Conservation (phyloP, 1,140 invertebrate genomes). For the Drosophila pseudoananassae region DNA sequence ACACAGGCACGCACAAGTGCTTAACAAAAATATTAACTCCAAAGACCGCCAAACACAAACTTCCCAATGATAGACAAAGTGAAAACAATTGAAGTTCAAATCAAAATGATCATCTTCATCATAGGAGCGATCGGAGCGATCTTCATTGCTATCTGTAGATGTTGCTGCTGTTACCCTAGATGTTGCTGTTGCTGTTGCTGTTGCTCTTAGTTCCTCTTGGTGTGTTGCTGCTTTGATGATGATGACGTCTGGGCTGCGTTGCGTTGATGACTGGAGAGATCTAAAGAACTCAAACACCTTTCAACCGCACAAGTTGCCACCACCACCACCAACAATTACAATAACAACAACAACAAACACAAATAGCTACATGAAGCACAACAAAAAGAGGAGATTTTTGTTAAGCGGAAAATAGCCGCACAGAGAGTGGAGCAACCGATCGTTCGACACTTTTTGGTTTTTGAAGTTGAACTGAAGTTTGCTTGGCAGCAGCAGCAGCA, state of each 20-base stretch:
- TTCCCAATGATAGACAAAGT: constrained; percentile 69
- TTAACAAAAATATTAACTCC: constrained; percentile 57
- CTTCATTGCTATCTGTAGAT: constrained; percentile 15
- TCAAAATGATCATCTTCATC: constrained; percentile 56
- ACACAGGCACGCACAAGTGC: constrained; percentile 53
- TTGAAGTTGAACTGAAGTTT: constrained; percentile 76
- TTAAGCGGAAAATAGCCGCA: constrained; percentile 79
- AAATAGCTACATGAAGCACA: constrained; percentile 25
- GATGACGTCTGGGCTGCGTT: constrained; percentile 53
- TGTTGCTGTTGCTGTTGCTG: constrained; percentile 12
- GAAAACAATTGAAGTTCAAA: constrained; percentile 77
- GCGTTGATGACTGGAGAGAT: constrained; percentile 77
- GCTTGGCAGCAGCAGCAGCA: constrained; percentile 52
- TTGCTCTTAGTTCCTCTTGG: background rate
- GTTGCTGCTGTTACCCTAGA: constrained; percentile 41
- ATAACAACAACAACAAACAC: constrained; percentile 20
- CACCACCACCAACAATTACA: constrained; percentile 19
- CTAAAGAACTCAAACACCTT: constrained; percentile 82
- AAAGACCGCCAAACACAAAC: constrained; percentile 62
- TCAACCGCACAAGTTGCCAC: constrained; percentile 63
- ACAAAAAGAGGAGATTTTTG: constrained; percentile 58
- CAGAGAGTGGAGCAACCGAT: constrained; percentile 64
- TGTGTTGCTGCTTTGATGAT: constrained; percentile 48
- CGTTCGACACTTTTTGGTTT: constrained; percentile 77
- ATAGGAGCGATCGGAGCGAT: constrained; percentile 23